Percentiles rank a stretch among this genome's conserved stretches.
These are phyloP conservation scores for Erythrolamprus reginae DNA, from an alignment of 2,113 vertebrate species.

Conservation along the genomic window DNA sequence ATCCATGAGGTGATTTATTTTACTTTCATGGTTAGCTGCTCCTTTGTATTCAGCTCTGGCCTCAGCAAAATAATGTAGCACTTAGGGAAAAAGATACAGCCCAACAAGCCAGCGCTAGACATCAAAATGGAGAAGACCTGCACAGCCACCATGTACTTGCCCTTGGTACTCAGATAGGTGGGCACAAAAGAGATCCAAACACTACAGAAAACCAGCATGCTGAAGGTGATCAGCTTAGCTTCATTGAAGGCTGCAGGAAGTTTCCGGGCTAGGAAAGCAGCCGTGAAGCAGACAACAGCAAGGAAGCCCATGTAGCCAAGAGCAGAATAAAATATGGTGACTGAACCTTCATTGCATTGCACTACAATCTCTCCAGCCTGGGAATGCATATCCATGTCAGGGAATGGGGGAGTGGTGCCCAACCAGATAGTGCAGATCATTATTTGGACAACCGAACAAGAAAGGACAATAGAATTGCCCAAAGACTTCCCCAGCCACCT, in stretches of 20 bases:
- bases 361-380: background rate
- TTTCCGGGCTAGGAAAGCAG: background rate
- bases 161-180: background rate
- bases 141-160: background rate
- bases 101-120: background rate
- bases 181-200: background rate
- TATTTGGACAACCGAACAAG: background rate
- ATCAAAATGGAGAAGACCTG: background rate
- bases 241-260: background rate
- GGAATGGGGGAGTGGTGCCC: background rate
- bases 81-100: too few relatives aligned
- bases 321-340: background rate
- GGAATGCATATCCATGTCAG: background rate
- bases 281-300: background rate
- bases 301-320: background rate
- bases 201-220: constrained; percentile 5
- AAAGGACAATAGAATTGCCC: background rate
- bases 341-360: too few relatives aligned
- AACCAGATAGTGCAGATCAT: background rate
- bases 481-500: background rate
- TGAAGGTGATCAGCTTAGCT: constrained; percentile 13
- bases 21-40: background rate
- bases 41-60: background rate
- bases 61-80: too few relatives aligned
- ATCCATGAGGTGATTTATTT: background rate